Evolutionary conservation across 2,888 invertebrate species (phyloP).

Genomic region (Osmoderma eremita): DNA sequence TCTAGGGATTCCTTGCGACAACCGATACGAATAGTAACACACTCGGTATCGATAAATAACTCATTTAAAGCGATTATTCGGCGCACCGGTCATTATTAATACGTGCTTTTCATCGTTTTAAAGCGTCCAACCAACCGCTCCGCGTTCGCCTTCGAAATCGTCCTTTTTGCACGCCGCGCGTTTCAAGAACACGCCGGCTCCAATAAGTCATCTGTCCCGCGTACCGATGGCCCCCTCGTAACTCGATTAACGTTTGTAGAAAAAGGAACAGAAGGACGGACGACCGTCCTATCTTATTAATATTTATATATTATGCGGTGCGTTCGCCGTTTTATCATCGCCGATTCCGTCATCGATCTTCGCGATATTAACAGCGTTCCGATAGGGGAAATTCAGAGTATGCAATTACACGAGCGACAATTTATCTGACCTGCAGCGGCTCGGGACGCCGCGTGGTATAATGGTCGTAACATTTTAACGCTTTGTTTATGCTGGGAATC

Average conservation of each 20-base stretch:
- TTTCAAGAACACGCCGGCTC: constrained; percentile 30
- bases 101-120: no score
- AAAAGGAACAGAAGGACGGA: constrained; percentile 10
- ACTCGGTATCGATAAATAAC: no score
- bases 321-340: constrained; percentile 31
- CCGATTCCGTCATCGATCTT: constrained; percentile 29
- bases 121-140: no score
- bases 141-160: no score
- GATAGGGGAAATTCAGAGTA: constrained; percentile 19
- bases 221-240: constrained; percentile 13
- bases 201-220: constrained; percentile 20
- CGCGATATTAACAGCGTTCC: constrained; percentile 22
- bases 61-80: no score
- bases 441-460: neutral
- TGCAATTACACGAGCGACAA: constrained; percentile 27
- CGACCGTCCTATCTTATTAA: constrained; percentile 25
- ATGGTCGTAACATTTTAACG: constrained; percentile 14
- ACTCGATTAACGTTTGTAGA: constrained; percentile 21
- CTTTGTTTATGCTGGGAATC: constrained; percentile 19
- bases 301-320: constrained; percentile 35
- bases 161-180: neutral
- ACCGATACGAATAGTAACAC: no score
- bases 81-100: no score
- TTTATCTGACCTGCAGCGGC: constrained; percentile 1
- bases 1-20: no score